These are phyloP conservation scores for Nasua narica DNA, from an alignment of 2,797 vertebrate genomes.

Conservation along the genomic window DNA sequence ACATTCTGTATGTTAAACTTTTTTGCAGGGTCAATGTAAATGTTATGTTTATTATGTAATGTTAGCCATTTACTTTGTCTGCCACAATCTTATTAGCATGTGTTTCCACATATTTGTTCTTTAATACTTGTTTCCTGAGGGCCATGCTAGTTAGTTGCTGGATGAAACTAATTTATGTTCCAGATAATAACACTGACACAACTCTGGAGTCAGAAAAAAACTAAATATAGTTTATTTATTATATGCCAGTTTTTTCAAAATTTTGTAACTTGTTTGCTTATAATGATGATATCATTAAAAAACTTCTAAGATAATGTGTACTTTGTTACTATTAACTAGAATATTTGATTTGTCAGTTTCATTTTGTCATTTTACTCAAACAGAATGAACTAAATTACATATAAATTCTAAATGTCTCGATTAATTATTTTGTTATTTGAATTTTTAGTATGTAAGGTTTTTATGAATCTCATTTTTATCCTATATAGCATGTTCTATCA, in stretches of 20 bases:
- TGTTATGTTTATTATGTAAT: background rate
- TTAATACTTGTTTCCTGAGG: background rate
- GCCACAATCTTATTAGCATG: background rate
- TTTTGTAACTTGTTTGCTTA: background rate
- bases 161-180: background rate
- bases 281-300: background rate
- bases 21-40: slow-evolving; percentile 17
- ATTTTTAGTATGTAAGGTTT: background rate
- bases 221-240: background rate
- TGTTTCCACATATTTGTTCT: slow-evolving; percentile 17
- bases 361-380: background rate
- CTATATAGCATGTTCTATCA: background rate
- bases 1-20: background rate
- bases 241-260: background rate
- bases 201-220: slow-evolving; percentile 12
- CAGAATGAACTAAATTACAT: slow-evolving; percentile 21
- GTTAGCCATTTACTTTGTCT: background rate
- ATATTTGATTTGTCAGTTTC: background rate
- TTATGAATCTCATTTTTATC: background rate
- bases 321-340: background rate
- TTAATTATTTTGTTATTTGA: slow-evolving; percentile 1
- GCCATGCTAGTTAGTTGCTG: background rate
- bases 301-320: background rate
- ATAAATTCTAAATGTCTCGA: background rate
- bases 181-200: background rate